Evolutionary conservation across 2,888 invertebrate genomes (phyloP), one percentile per base, ranked within the genome.

Genomic region (Elysia crispata): DNA sequence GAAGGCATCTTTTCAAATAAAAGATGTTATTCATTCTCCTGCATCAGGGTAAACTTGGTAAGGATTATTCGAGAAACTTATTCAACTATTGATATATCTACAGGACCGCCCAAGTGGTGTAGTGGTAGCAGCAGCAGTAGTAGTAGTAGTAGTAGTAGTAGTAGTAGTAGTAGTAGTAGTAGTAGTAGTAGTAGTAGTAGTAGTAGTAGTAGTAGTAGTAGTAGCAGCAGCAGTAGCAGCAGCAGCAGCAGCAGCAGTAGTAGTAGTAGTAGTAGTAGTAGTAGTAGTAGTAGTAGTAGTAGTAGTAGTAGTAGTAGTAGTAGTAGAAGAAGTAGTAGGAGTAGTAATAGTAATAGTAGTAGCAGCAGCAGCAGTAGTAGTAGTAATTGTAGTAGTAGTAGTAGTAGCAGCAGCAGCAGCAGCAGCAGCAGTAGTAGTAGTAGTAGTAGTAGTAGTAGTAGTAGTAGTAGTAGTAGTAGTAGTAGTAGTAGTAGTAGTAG

Each of bases 161-260:
- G n/a, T n/a, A n/a, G n/a, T n/a, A n/a, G n/a, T n/a, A n/a, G n/a
- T n/a, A n/a, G n/a, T n/a, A n/a, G n/a, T n/a, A n/a, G n/a, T n/a
- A n/a, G n/a, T n/a, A n/a, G n/a, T n/a, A n/a, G n/a, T n/a, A 15
- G 25, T 69, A 25, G 28, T 8, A 28, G 66, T 8, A 66, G 66
- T 8, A 66, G 66, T 28, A 66, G 66, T 28, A 66, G 66, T 73
- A 77, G 80, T 15, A 85, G 82, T 20, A 81, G 82, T 3, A 75
- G 80, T 73, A 28, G 33, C 11, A n/a, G n/a, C n/a, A n/a, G n/a
- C n/a, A n/a, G n/a, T n/a, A 86, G 86, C 76, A 79, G 78, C n/a
- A 86, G 86, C 0, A 82, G 82, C 73, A 86, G 86, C 73, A 81
- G n/a, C n/a, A n/a, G n/a, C n/a, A n/a, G 86, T 1, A 85, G 86